These are phyloP conservation scores for Ischnura elegans DNA, from an alignment of 2,888 invertebrate species.

Conservation along the genomic window DNA sequence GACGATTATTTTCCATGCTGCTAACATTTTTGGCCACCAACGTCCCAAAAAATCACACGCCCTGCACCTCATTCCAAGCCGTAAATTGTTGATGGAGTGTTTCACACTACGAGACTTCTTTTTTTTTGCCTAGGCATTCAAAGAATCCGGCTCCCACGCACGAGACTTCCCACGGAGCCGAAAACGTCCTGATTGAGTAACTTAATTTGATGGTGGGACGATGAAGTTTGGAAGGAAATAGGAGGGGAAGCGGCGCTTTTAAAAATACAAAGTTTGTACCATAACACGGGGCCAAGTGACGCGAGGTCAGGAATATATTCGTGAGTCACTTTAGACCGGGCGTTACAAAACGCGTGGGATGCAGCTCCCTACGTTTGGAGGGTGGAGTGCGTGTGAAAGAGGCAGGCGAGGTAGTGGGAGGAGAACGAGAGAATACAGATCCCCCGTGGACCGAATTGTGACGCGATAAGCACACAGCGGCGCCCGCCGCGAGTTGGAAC, in stretches of 20 bases:
- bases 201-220: neutral
- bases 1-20: neutral
- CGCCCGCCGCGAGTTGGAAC: neutral
- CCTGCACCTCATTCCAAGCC: constrained; percentile 11
- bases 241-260: neutral
- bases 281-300: constrained; percentile 65
- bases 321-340: constrained; percentile 40
- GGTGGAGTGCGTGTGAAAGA: neutral
- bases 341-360: constrained; percentile 51
- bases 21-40: constrained; percentile 4
- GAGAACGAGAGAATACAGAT: neutral
- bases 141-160: neutral
- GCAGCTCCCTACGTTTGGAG: neutral
- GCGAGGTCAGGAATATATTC: constrained; percentile 62
- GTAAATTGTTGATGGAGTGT: neutral
- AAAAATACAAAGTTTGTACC: constrained; percentile 58
- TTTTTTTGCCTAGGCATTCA: neutral
- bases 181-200: neutral
- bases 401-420: neutral
- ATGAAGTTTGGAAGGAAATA: neutral
- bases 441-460: neutral
- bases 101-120: neutral
- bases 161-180: neutral
- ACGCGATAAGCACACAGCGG: neutral
- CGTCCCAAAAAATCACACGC: neutral